Percentiles rank a stretch among this genome's conserved stretches.
phyloP scores from a whole-genome alignment of 2,797 vertebrate species.

The Anniella stebbinsi region DNA sequence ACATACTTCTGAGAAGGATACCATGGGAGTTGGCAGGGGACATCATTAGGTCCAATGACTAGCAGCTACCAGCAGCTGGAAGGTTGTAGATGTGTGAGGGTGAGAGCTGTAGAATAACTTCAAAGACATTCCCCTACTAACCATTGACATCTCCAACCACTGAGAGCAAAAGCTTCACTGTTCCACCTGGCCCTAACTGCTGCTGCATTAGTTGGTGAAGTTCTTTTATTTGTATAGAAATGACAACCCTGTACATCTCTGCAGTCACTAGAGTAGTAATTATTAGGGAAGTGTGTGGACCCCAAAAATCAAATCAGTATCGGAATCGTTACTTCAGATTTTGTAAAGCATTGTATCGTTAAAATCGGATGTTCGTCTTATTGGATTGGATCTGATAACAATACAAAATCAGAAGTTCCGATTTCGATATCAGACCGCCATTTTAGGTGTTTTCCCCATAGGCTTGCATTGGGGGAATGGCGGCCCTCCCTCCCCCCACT shows the following conservation, averaged over 20 bases:
- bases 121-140: neutral
- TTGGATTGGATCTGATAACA: no score
- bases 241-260: neutral
- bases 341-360: no score
- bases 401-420: no score
- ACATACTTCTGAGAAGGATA: neutral
- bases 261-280: neutral
- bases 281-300: no score
- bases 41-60: neutral
- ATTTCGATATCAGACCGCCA: no score
- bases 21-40: neutral
- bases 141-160: neutral
- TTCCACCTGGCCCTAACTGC: neutral
- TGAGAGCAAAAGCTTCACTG: neutral
- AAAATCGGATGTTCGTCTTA: no score
- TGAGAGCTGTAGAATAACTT: neutral
- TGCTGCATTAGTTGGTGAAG: neutral
- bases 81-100: neutral
- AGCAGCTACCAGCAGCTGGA: neutral
- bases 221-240: neutral
- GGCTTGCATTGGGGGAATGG: no score
- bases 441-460: no score
- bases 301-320: no score
- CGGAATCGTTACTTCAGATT: no score
- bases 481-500: no score